Percentiles rank a stretch among this genome's conserved stretches.
Evolutionary conservation across 1,140 invertebrate genomes (phyloP).

Genomic region (Apis cerana): DNA sequence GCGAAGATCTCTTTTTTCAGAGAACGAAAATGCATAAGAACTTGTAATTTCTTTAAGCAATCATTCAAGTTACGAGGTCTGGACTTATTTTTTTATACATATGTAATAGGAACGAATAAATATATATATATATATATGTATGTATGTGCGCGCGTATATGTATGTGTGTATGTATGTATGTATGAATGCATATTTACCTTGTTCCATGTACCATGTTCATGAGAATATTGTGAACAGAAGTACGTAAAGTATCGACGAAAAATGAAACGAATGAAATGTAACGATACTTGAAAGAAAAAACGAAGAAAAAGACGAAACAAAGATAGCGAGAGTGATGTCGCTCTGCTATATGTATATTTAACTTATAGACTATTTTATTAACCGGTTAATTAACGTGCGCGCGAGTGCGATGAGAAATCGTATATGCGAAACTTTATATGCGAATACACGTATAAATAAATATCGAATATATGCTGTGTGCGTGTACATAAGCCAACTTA

Average conservation of each 20-base stretch:
- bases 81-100: slow-evolving; percentile 67
- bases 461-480: slow-evolving; percentile 3
- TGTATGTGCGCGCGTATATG: not conserved
- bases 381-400: slow-evolving; percentile 11
- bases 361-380: slow-evolving; percentile 62
- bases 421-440: slow-evolving; percentile 12
- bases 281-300: no score
- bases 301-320: not conserved
- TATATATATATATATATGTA: slow-evolving; percentile 24
- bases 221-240: not conserved
- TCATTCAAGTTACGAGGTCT: slow-evolving; percentile 56
- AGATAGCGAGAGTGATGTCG: slow-evolving; percentile 5
- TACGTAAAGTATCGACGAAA: not conserved
- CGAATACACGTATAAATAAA: slow-evolving; percentile 7
- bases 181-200: not conserved
- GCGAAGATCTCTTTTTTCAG: not conserved
- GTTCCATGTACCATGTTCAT: no score
- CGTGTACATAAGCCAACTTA: not conserved
- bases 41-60: slow-evolving; percentile 49
- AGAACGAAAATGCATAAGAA: not conserved
- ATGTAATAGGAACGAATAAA: slow-evolving; percentile 55
- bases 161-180: not conserved
- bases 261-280: not conserved
- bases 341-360: slow-evolving; percentile 56
- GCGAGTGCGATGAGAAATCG: not conserved